A percentile compares a stretch with the other conserved stretches of the same genome.
Evolutionary conservation across 1,140 invertebrate genomes (phyloP).

Genomic region (Drosophila sulfurigaster): DNA sequence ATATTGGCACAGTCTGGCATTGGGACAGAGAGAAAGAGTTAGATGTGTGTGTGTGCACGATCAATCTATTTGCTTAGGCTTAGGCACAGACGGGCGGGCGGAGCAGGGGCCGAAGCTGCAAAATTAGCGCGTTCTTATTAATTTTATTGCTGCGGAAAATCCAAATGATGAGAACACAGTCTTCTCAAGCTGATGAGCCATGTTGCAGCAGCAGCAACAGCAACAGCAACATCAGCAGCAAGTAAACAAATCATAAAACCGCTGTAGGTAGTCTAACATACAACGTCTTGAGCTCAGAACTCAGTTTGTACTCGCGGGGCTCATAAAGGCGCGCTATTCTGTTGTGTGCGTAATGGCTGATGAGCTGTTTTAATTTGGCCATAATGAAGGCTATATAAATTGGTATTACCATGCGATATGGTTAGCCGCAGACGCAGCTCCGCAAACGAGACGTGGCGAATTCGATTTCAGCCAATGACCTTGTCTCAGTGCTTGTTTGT

Average conservation of each 20-base stretch:
- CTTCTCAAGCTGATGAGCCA: constrained; percentile 19
- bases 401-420: constrained; percentile 52
- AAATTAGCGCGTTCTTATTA: constrained; percentile 84
- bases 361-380: constrained; percentile 53
- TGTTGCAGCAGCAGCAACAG: constrained; percentile 4
- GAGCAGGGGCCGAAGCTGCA: constrained; percentile 49
- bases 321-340: constrained; percentile 38
- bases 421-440: constrained; percentile 45
- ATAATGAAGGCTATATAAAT: constrained; percentile 57
- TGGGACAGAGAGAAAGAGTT: constrained; percentile 57
- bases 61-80: constrained; percentile 68
- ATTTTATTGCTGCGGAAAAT: constrained; percentile 82
- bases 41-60: constrained; percentile 40
- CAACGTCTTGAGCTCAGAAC: not conserved
- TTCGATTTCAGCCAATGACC: constrained; percentile 33
- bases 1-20: constrained; percentile 72
- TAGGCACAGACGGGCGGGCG: constrained; percentile 16
- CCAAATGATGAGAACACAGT: constrained; percentile 69
- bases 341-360: constrained; percentile 39
- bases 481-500: constrained; percentile 3
- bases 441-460: constrained; percentile 59
- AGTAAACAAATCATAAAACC: constrained; percentile 80
- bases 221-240: constrained; percentile 36
- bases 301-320: constrained; percentile 6
- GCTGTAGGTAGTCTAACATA: constrained; percentile 61